Evolutionary conservation across 2,888 invertebrate species (phyloP).

Genomic region (Drosophila algonquin): DNA sequence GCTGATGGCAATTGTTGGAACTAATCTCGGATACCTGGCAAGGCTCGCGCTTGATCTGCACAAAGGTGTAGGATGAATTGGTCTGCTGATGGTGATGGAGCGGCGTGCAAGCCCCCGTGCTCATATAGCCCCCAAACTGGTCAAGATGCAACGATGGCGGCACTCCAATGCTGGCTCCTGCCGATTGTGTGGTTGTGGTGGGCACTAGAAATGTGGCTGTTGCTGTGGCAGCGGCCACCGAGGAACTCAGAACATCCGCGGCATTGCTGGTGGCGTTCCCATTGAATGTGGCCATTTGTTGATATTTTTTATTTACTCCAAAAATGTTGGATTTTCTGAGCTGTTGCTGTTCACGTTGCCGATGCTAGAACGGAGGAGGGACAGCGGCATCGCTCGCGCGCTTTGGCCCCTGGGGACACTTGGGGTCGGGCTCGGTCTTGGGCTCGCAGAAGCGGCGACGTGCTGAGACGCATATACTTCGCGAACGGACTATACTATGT

Average conservation of each 20-base stretch:
- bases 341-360: neutral
- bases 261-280: slow-evolving; percentile 52
- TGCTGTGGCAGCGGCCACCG: slow-evolving; percentile 55
- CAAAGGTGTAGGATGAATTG: slow-evolving; percentile 81
- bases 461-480: slow-evolving; percentile 57
- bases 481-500: slow-evolving; percentile 32
- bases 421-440: neutral
- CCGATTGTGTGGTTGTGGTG: slow-evolving; percentile 45
- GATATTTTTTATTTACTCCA: slow-evolving; percentile 20
- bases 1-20: slow-evolving; percentile 82
- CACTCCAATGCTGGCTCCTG: slow-evolving; percentile 4
- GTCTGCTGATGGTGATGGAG: slow-evolving; percentile 73
- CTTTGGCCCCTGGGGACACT: slow-evolving; percentile 31
- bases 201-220: slow-evolving; percentile 77
- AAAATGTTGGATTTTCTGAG: slow-evolving; percentile 14
- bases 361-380: slow-evolving; percentile 10
- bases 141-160: slow-evolving; percentile 66
- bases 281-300: slow-evolving; percentile 80
- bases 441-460: slow-evolving; percentile 2
- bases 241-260: slow-evolving; percentile 77
- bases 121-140: slow-evolving; percentile 70
- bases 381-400: slow-evolving; percentile 24
- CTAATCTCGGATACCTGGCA: slow-evolving; percentile 84
- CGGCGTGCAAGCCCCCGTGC: slow-evolving; percentile 37
- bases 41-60: slow-evolving; percentile 84